Conservation (phyloP, 2,113 vertebrate genomes). For the Chaetodon auriga region DNA sequence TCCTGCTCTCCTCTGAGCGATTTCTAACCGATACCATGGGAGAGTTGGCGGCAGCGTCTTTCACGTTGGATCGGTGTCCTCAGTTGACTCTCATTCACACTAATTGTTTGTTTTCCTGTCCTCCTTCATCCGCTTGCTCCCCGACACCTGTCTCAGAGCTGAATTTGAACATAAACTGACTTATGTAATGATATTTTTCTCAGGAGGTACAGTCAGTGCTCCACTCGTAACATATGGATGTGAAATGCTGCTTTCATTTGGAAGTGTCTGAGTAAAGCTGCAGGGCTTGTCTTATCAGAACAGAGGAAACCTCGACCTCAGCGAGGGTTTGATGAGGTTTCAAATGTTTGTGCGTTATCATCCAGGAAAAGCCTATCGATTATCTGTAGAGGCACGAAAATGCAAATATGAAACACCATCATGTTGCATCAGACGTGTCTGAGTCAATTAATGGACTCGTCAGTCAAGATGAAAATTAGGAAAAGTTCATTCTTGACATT, state of each 20-base stretch:
- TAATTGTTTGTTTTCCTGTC: conserved; percentile 15
- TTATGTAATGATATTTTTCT: background rate
- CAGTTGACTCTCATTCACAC: conserved; percentile 1
- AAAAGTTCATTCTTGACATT: background rate
- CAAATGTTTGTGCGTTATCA: background rate
- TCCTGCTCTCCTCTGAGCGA: background rate
- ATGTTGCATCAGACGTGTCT: too few species aligned
- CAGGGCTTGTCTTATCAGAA: background rate
- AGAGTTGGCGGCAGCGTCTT: background rate
- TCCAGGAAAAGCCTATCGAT: background rate
- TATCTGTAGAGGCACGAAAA: background rate
- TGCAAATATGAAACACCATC: background rate
- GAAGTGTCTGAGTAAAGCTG: background rate
- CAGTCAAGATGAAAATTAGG: background rate
- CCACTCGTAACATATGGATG: background rate
- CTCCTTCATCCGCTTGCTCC: conserved; percentile 12
- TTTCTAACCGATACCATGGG: background rate
- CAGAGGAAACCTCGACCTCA: background rate
- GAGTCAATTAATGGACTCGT: background rate
- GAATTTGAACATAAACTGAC: conserved; percentile 3
- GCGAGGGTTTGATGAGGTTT: background rate
- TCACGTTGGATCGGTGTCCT: background rate
- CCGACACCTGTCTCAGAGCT: background rate
- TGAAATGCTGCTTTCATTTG: background rate
- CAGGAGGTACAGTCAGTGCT: too few species aligned